Base-by-base conservation (phyloP, 2,888 invertebrate species). In the Ectobius pallidus region DNA sequence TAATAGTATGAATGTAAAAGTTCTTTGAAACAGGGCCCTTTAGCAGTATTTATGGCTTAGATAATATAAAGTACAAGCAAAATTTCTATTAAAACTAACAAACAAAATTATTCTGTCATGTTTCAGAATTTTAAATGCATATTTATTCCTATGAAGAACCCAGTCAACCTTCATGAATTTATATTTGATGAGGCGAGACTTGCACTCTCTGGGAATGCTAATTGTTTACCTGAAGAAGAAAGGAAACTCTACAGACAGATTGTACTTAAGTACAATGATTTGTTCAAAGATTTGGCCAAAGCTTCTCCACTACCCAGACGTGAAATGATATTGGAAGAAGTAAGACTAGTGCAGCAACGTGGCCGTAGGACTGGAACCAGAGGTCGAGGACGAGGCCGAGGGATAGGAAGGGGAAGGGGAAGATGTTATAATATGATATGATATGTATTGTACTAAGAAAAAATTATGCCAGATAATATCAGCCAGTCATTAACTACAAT, bases 121-220 rank as follows among this genome's bases (percentile, higher is more conserved):
- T 68, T 68, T 52, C 68, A 68, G 68, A 32, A 3, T 11, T 49
- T 49, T 49, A 68, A 68, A 52, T 68, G 49, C 42, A 18, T 0
- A 4, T 68, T 68, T 32, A 20, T 68, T 9, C 49, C 0, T 18
- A 68, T 68, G 68, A 34, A 20, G 30, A 32, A n/a, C 30, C 49
- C 68, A 2, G 6, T 58, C 6, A 58, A 58, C 30, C 25, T 58
- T 4, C 30, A 58, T 30, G 58, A 58, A 58, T 0, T 58, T 7
- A 14, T 58, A 14, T 30, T n/a, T 58, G 58, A 58, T 30, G 58
- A 58, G 18, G 58, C 58, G n/a, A 30, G 58, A 30, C n/a, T 58
- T 4, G 27, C 25, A n/a, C 30, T 58, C 14, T 7, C 4, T 9
- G 2, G 11, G 1, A 58, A 58, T 4, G 3, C 4, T 11, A 4